Conservation (phyloP, 2,113 vertebrate species). For the Pseudopodoces humilis region DNA sequence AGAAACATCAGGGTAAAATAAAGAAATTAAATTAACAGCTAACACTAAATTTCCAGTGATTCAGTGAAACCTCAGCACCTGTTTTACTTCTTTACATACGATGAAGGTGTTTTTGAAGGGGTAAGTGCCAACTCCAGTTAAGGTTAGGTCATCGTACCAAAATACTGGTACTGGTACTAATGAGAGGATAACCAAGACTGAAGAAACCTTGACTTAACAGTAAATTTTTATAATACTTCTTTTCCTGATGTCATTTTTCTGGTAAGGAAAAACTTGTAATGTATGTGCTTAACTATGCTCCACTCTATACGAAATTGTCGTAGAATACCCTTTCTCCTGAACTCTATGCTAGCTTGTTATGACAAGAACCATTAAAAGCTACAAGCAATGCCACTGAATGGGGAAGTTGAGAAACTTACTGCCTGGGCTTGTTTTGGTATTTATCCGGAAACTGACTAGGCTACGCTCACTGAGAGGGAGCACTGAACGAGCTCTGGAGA, state of each 20-base stretch:
- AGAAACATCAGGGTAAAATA: not conserved
- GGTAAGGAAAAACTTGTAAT: not conserved
- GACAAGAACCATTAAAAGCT: not conserved
- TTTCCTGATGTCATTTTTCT: not conserved
- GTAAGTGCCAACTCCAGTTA: not conserved
- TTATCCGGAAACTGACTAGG: not conserved
- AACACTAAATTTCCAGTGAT: not conserved
- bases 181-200: not conserved
- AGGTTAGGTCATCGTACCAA: not conserved
- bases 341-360: not conserved
- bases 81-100: not conserved
- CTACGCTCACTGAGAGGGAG: not conserved
- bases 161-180: not conserved
- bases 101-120: not conserved
- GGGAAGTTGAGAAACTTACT: not conserved
- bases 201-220: not conserved
- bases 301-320: not conserved
- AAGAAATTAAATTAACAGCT: not conserved
- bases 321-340: not conserved
- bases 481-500: not conserved
- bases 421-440: not conserved
- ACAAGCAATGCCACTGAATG: not conserved
- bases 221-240: not conserved
- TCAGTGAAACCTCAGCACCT: not conserved
- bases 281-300: not conserved